Base-by-base conservation (phyloP, 2,113 vertebrate genomes). In the Excalfactoria chinensis region DNA sequence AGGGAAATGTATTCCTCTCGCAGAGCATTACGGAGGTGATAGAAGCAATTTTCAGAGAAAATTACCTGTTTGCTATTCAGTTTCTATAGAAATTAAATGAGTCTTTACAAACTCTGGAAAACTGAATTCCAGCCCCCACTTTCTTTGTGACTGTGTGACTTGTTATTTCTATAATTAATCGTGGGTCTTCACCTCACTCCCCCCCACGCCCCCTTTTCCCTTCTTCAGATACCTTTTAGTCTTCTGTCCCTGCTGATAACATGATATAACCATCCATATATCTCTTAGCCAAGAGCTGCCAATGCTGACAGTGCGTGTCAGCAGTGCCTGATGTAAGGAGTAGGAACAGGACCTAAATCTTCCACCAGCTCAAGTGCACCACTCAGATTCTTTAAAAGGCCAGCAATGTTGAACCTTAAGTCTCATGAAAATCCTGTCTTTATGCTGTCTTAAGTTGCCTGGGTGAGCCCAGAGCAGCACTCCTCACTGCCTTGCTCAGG, bases 31-130 rank as follows among this genome's bases (percentile, higher is more conserved):
- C 49, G 69, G 90, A 77, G 79, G 84, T 90, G 75, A 88, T 82
- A 74, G 84, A 94, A 94, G 89, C 68, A 88, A 83, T 93, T 75
- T 87, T 62, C 74, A 90, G 94, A 71, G 89, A 94, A 96, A 96
- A 95, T 92, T 95, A 87, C 87, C 93, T 95, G 91, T 85, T 95
- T 93, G 95, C 75, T 90, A 87, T 84, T 92, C 71, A 94, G 87
- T 94, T 96, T 95, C 94, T 94, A 87, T 89, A 95, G 96, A 85
- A 96, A 88, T 94, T 85, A 85, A 93, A 85, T 26, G 89, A 95
- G 68, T 89, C 94, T 95, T 92, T 90, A 77, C 94, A 91, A 91
- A 89, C 86, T 90, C 84, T 85, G 86, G 49, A 51, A 76, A 95
- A 62, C 56, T 78, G 90, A 86, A 84, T 81, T 51, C 48, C 95